Conservation (phyloP, 2,113 vertebrate species). For the Cyanoliseus patagonus region DNA sequence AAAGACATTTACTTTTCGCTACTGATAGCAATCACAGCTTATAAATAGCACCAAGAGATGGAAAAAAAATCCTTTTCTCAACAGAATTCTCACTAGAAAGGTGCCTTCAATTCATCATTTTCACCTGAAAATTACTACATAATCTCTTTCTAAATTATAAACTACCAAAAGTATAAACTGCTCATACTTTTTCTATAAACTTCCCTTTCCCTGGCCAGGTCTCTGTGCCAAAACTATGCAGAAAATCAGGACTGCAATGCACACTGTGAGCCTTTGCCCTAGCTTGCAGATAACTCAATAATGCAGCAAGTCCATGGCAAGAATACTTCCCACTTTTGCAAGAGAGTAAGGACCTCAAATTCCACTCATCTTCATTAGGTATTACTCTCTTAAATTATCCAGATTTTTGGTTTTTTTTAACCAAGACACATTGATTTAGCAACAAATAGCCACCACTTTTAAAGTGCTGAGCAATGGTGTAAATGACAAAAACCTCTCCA, state of each 20-base stretch:
- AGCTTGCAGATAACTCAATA: not conserved
- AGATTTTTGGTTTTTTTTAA: not conserved
- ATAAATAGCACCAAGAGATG: not conserved
- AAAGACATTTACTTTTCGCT: not conserved
- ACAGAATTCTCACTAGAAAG: not conserved
- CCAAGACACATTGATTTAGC: not conserved
- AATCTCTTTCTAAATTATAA: not conserved
- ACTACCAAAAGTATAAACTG: not conserved
- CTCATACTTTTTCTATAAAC: not conserved
- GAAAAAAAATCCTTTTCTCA: not conserved
- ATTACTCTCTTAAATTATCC: not conserved
- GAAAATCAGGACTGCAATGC: not conserved
- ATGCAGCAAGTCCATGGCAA: fast-evolving
- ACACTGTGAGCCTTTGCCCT: not conserved
- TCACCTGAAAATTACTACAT: not conserved
- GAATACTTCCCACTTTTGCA: not conserved
- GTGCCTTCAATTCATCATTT: not conserved
- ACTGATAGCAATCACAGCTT: not conserved
- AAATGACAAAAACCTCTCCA: not conserved
- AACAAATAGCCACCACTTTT: not conserved
- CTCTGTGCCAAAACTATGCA: not conserved
- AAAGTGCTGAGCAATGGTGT: not conserved
- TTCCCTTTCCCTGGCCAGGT: not conserved
- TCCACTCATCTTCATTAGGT: not conserved
- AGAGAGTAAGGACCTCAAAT: not conserved